A percentile compares a stretch with the other conserved stretches of the same genome.
These are phyloP conservation scores for Catocala sponsa DNA, from an alignment of 2,888 invertebrate genomes.

Conservation along the genomic window DNA sequence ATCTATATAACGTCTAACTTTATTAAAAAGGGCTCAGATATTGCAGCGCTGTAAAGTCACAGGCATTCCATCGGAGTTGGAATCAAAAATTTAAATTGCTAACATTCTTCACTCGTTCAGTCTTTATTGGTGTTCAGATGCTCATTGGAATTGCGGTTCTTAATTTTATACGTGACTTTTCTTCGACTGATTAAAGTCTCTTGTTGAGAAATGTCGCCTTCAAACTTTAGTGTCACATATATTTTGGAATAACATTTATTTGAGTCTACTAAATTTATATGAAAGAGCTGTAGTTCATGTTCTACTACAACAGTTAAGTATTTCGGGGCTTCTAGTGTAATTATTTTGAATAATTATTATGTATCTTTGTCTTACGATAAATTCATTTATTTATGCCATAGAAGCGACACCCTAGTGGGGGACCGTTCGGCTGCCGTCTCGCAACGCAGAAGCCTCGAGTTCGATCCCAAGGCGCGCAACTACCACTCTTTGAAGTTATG, in stretches of 20 bases:
- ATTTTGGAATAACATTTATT: neutral
- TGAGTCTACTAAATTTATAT: too few species aligned
- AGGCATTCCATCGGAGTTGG: slow-evolving; percentile 62
- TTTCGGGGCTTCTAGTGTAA: too few species aligned
- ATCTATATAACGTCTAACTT: slow-evolving; percentile 64
- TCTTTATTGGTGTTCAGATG: slow-evolving; percentile 67
- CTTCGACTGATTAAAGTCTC: slow-evolving; percentile 48
- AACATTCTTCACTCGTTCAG: slow-evolving; percentile 74
- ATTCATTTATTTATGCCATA: too few species aligned
- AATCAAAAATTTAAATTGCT: slow-evolving; percentile 84
- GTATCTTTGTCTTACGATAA: too few species aligned
- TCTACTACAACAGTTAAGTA: too few species aligned
- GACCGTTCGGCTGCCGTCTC: too few species aligned
- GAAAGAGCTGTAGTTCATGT: too few species aligned
- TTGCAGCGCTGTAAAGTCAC: slow-evolving; percentile 70
- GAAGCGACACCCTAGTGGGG: too few species aligned
- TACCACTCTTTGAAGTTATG: too few species aligned
- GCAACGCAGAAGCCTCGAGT: too few species aligned
- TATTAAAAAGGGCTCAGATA: slow-evolving; percentile 68
- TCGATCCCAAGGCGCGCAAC: too few species aligned
- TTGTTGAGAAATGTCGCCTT: slow-evolving; percentile 21
- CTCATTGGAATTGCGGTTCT: slow-evolving; percentile 59
- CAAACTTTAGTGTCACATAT: slow-evolving; percentile 1
- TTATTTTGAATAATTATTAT: too few species aligned
- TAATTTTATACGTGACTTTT: slow-evolving; percentile 51